Base-by-base conservation (phyloP, 2,113 vertebrate species). In the Stictonetta naevosa region DNA sequence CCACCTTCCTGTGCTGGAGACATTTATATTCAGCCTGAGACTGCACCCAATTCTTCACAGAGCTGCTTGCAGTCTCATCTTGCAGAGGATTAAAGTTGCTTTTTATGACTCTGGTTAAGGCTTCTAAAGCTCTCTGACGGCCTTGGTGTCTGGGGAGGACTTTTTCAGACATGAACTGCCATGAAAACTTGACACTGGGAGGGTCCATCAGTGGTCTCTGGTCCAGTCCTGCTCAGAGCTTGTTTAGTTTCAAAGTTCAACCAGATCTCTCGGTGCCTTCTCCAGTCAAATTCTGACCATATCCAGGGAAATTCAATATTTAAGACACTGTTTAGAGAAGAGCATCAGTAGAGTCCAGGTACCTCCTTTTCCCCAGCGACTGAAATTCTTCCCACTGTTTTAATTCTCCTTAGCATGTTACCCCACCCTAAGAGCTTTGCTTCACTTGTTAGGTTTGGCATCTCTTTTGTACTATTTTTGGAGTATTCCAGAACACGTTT, bases 361-460 rank as follows among this genome's bases (percentile, higher is more conserved):
- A 73, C 48, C 4, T 3, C 31, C 13, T 63, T 71, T 55, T 42
- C 26, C 71, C 29, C 69, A 60, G 52, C 31, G 60, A 14, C 58
- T 21, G n/a, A 60, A 86, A 34, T 31, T 81, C 60, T 34, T 64
- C 60, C 82, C 11, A 3, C 15, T 9, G 0, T 62, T 94, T 76
- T 23, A 11, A 58, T 88, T 90, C 87, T 62, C 38, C 67, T 84
- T 53, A 40, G 26, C 69, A 18, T 28, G 40, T 42, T 59, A 17
- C 34, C 28, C 81, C 73, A 59, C 63, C 69, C 75, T n/a, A 23
- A 66, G 25, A 74, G 4, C 38, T 90, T 79, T 59, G 50, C 44
- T 87, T 69, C 79, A n/a, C 75, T 80, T 81, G 52, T 82, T 85
- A 38, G 44, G 29, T 79, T 94, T 92, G 90, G 88, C 88, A 20